These are phyloP conservation scores for Lepidocyrtoides sp. DNA, from an alignment of 2,888 invertebrate genomes.

Conservation along the genomic window DNA sequence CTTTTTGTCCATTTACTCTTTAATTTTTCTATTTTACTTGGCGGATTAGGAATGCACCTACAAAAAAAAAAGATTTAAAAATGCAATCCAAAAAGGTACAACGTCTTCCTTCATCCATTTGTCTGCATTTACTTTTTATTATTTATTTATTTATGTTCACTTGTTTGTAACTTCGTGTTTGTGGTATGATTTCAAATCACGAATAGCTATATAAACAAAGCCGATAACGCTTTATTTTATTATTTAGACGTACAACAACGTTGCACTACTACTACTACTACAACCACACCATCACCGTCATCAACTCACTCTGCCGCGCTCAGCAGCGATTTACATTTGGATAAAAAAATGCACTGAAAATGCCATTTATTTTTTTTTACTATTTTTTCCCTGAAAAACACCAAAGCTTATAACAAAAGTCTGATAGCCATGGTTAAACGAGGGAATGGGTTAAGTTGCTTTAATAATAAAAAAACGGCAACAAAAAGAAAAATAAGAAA, in stretches of 20 bases:
- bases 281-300: background rate
- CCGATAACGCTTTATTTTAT: background rate
- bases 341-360: background rate
- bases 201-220: background rate
- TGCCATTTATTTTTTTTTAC: background rate
- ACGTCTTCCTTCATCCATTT: background rate
- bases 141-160: background rate
- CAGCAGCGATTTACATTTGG: slow-evolving; percentile 25
- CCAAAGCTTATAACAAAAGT: background rate
- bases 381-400: slow-evolving; percentile 5
- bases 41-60: too few species aligned
- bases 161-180: background rate
- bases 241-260: background rate
- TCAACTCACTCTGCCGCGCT: background rate
- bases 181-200: slow-evolving; percentile 1
- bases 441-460: background rate
- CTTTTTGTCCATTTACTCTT: too few species aligned
- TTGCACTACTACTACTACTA: background rate
- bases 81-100: background rate
- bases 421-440: too few species aligned
- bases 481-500: background rate
- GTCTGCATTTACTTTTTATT: background rate
- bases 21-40: too few species aligned
- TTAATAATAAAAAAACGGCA: background rate
- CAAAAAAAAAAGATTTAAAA: too few species aligned